Base-by-base conservation (phyloP, 37 sponge, comb jelly and placozoan species). In the Halichondria panicea region DNA sequence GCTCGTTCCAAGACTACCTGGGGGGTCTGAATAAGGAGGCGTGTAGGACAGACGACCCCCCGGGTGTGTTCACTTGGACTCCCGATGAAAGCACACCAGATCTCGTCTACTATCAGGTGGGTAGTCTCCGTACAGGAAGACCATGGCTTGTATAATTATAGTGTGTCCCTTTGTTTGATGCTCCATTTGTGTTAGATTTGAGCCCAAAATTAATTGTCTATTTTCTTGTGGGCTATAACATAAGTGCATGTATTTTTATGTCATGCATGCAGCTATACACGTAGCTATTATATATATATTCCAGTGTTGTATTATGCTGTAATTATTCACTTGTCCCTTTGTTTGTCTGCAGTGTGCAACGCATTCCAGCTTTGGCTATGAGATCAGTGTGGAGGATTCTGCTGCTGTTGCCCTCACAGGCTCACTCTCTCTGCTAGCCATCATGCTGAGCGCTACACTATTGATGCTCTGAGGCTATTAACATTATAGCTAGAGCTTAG, bases 21-120 rank as follows among this genome's bases (percentile, higher is more conserved):
- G 53, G 12, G 0, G 33, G 25, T 24, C 54, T 86, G 31, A 32
- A 50, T 2, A 61, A 33, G 24, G 0, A 25, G 2, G 5, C 50
- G 11, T 72, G 73, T 41, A 1, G 46, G 32, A 4, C 69, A 6
- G 33, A 24, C 28, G 55, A 18, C 19, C 4, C 63, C 9, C 28
- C 75, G 28, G 78, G 71, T 40, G 38, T 22, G 6, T 55, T 86
- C 39, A 63, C 65, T 36, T 86, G 81, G 81, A 86, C 81, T 18
- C 87, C 87, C 0, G 75, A 86, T 68, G 70, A 86, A 5, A 59
- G 22, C 41, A 86, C 87, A 60, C 87, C 87, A 30, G 62, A 86
- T 57, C 25, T 58, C 31, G 81, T 86, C 40, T 86, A 86, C 69
- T 86, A 86, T 62, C 87, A 86, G 81, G 87, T 86, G 34, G 30